Percentiles rank a stretch among this genome's conserved stretches.
phyloP scores from a whole-genome alignment of 2,113 vertebrate species.

The Sinocyclocheilus anshuiensis region DNA sequence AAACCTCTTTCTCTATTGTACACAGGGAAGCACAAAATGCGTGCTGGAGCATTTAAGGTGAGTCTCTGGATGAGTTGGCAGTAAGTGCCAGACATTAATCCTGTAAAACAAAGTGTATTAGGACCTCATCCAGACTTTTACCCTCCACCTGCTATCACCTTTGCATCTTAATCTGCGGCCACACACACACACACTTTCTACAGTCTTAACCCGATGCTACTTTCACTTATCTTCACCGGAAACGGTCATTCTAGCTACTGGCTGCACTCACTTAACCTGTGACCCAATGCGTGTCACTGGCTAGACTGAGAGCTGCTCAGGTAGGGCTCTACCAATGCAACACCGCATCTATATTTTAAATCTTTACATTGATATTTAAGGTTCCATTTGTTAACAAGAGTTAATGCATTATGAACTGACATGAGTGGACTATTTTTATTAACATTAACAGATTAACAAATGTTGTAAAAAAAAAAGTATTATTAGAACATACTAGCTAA shows the following conservation, averaged over 20 bases:
- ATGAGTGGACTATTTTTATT: background rate
- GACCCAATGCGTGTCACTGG: background rate
- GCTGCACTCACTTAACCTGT: slow-evolving; percentile 8
- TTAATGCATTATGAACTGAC: background rate
- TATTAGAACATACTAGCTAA: background rate
- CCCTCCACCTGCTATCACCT: slow-evolving; percentile 23
- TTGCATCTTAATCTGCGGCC: slow-evolving; percentile 2
- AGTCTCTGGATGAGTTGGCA: slow-evolving; percentile 26
- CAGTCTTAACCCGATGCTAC: background rate
- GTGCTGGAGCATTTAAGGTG: background rate
- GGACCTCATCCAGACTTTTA: slow-evolving; percentile 30
- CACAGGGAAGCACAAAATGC: background rate
- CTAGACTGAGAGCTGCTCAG: background rate
- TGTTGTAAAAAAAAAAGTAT: background rate
- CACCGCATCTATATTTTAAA: background rate
- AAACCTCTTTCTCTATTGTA: background rate
- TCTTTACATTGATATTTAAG: background rate
- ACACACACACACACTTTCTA: background rate
- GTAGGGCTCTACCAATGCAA: background rate
- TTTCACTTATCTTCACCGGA: slow-evolving; percentile 13
- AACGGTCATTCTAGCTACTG: slow-evolving; percentile 10
- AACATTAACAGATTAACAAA: background rate
- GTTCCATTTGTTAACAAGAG: background rate
- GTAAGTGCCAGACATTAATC: slow-evolving; percentile 23
- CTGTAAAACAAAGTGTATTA: slow-evolving; percentile 22